Conservation (phyloP, 2,113 vertebrate species). For the western clawed frog (Xenopus tropicalis) region UCB_Xtro_10.0 CM004444.2:177994001-177994500, state of each 20-base stretch:
- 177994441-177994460: not conserved
- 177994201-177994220: conserved; percentile 39
- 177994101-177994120: not conserved
- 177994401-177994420: conserved; percentile 25
- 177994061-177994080: no score
- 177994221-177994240: conserved; percentile 26
- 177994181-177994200: not conserved
- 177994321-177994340: not conserved
- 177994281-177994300: no score
- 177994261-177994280: conserved; percentile 27
- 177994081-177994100: not conserved
- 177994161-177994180: conserved; percentile 44
- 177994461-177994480: conserved; percentile 22
- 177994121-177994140: conserved; percentile 34
- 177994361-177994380: not conserved
- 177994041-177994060: no score
- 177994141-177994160: conserved; percentile 43
- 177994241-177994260: conserved; percentile 41
- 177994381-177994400: not conserved
- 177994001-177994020: no score
- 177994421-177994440: not conserved
- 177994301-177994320: no score
- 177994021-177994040: no score
- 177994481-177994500: not conserved
- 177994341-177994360: conserved; percentile 13